These are phyloP conservation scores for Pseudocheirus occidentalis DNA, from an alignment of 2,797 vertebrate genomes.

Conservation along the genomic window DNA sequence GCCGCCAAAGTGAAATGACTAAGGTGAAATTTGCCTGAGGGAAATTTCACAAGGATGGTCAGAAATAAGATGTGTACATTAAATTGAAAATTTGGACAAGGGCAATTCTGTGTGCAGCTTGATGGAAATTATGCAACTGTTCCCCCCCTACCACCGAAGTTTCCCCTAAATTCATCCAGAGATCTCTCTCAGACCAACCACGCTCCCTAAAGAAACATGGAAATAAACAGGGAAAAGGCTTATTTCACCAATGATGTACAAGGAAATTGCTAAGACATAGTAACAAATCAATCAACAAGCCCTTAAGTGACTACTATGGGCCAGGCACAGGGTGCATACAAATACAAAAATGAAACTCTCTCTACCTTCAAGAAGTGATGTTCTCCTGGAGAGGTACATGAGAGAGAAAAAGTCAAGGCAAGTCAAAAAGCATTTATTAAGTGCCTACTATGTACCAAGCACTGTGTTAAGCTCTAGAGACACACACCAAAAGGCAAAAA, in stretches of 20 bases:
- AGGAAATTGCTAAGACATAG: not conserved
- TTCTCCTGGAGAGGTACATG: not conserved
- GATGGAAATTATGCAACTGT: not conserved
- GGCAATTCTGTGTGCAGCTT: not conserved
- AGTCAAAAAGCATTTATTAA: not conserved
- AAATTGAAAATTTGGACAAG: not conserved
- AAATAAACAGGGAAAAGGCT: not conserved
- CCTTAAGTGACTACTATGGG: not conserved
- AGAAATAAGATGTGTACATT: not conserved
- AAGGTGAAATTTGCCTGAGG: not conserved
- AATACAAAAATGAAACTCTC: not conserved
- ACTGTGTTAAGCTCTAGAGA: not conserved
- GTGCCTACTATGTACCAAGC: not conserved
- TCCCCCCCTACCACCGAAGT: not conserved
- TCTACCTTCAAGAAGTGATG: not conserved
- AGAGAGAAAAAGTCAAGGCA: not conserved
- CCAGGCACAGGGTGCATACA: not conserved
- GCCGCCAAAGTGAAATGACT: not conserved
- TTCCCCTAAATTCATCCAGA: not conserved
- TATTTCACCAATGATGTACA: not conserved
- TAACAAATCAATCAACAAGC: not conserved
- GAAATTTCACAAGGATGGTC: not conserved
- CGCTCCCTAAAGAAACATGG: not conserved
- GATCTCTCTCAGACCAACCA: not conserved
- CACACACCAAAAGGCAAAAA: not conserved